Base-by-base conservation (phyloP, 2,888 invertebrate species). In the Himalopsyche japonica region DNA sequence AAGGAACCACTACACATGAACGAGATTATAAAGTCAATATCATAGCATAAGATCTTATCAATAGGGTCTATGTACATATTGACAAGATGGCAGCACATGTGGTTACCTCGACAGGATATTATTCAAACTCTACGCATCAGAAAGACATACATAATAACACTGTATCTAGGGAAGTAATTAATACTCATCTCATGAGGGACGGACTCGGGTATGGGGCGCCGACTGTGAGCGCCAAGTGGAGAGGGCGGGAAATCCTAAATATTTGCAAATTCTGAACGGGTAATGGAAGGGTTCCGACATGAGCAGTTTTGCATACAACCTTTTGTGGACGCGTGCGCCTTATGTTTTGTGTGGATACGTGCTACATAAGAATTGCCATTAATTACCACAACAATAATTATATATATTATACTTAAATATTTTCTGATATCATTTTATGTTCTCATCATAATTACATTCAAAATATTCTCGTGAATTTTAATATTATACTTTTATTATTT, bases 261-360 rank as follows among this genome's bases (percentile, higher is more conserved):
- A 86, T 86, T 86, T 84, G 86, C 86, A 27, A 86, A 86, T 86
- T 86, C 84, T 80, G 77, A 82, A 85, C 82, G 80, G 49, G 85
- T 84, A 85, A 79, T 85, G 82, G 79, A 80, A 78, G 83, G 83
- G 83, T 79, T 81, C 76, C 32, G 82, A 47, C 27, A 70, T 12
- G 70, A 15, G 70, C 70, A 70, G 82, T 43, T 82, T 76, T 82
- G 76, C 76, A 47, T 37, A 76, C 43, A 15, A 77, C 77, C 77
- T 34, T 43, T 77, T 43, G 27, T 70, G 27, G 70, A 70, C 15
- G 70, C 70, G 70, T 70, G 70, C 70, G 70, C 27, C 24, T 70
- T 70, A 12, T 70, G 70, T 70, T 70, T 20, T 20, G 15, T 43
- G 43, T 15, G 43, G 15, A 43, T 43, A 43, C 43, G 43, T 43